Percentiles rank a stretch among this genome's conserved stretches.
These are phyloP conservation scores for Pelvicachromis taeniatus DNA, from an alignment of 2,113 vertebrate species.

Conservation along the genomic window DNA sequence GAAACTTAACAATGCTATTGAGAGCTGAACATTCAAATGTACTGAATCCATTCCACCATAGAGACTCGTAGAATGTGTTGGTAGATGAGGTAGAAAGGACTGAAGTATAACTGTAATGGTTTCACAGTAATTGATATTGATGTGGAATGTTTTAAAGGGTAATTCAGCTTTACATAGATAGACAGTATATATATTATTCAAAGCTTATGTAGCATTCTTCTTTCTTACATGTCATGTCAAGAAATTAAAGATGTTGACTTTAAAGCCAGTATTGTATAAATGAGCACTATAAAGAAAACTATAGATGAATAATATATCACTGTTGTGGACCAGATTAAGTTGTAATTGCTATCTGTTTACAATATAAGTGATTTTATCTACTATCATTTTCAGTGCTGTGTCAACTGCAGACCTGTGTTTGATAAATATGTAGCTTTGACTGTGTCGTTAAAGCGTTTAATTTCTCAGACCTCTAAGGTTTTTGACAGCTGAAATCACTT, in stretches of 20 bases:
- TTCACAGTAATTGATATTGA: slow-evolving; percentile 21
- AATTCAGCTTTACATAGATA: slow-evolving; percentile 25
- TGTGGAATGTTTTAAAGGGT: slow-evolving; percentile 31
- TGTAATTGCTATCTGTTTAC: slow-evolving; percentile 44
- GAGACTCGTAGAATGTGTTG: slow-evolving; percentile 42
- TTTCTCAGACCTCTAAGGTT: neutral
- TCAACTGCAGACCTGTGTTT: slow-evolving; percentile 30
- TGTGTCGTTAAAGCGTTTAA: neutral
- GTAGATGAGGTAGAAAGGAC: neutral
- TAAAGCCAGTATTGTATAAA: slow-evolving; percentile 36
- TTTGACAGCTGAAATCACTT: slow-evolving; percentile 26
- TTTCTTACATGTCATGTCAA: slow-evolving; percentile 41
- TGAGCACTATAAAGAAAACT: neutral
- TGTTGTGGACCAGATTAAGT: slow-evolving; percentile 33
- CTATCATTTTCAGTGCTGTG: slow-evolving; percentile 29
- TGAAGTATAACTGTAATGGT: slow-evolving; percentile 19
- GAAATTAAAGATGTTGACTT: slow-evolving; percentile 29
- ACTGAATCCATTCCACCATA: slow-evolving; percentile 35
- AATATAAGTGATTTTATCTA: slow-evolving; percentile 30
- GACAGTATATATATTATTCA: neutral
- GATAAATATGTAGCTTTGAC: slow-evolving; percentile 37
- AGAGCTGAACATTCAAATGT: neutral
- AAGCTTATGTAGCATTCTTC: slow-evolving; percentile 59
- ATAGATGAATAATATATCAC: slow-evolving; percentile 9
- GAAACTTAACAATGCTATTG: slow-evolving; percentile 9